These are phyloP conservation scores for Maniola hyperantus DNA, from an alignment of 2,888 invertebrate species.

Conservation along the genomic window DNA sequence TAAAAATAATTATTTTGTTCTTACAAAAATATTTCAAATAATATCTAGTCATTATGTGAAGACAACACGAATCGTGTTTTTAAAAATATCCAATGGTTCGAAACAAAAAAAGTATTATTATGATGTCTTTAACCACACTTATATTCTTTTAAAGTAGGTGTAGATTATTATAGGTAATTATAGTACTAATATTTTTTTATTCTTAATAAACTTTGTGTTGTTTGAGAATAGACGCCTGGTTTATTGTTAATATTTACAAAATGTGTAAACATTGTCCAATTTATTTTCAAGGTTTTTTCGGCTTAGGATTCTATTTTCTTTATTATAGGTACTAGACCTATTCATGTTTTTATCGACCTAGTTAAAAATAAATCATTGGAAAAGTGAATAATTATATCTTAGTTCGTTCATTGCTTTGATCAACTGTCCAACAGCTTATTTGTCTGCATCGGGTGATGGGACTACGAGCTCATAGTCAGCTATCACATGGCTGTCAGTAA, in stretches of 20 bases:
- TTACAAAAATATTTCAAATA: neutral
- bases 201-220: neutral
- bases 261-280: neutral
- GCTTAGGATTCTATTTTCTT: neutral
- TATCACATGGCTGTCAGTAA: constrained; percentile 83
- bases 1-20: neutral
- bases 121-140: constrained; percentile 1
- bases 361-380: constrained; percentile 5
- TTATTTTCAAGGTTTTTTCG: neutral
- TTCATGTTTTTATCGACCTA: neutral
- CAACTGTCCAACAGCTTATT: constrained; percentile 52
- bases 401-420: constrained; percentile 4
- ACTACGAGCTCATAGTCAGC: constrained; percentile 79
- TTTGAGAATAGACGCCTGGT: neutral
- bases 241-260: neutral
- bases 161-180: neutral
- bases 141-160: neutral
- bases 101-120: neutral
- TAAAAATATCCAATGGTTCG: neutral
- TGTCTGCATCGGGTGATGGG: constrained; percentile 73
- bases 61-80: constrained; percentile 1
- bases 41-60: neutral
- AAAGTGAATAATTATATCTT: neutral
- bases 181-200: neutral
- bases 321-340: neutral